phyloP scores from a whole-genome alignment of 2,888 invertebrate genomes.

The Nudaria mundana region DNA sequence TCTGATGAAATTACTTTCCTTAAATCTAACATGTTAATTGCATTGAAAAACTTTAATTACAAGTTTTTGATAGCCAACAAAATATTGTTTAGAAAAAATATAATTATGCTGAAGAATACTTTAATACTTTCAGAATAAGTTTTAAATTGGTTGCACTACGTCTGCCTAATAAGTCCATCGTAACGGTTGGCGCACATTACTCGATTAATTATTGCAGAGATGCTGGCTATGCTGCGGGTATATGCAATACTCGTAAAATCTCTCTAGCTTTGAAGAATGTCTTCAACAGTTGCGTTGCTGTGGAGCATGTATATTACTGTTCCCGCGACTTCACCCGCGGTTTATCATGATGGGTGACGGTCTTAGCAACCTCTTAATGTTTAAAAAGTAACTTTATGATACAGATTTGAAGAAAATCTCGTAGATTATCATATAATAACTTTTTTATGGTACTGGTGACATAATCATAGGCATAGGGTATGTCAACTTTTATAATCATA shows the following conservation, averaged over 20 bases:
- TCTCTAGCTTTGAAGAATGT: constrained; percentile 14
- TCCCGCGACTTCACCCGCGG: no score
- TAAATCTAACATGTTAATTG: constrained; percentile 25
- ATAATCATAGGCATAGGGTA: no score
- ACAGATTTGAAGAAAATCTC: no score
- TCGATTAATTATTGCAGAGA: constrained; percentile 21
- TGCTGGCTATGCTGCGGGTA: constrained; percentile 26
- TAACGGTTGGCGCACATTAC: constrained; percentile 34
- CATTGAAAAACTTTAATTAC: constrained; percentile 25
- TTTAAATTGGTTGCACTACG: constrained; percentile 9
- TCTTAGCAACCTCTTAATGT: no score
- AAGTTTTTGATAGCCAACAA: constrained; percentile 25
- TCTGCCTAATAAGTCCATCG: constrained; percentile 18
- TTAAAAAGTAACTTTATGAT: no score
- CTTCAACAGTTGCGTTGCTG: neutral
- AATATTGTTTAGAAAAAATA: constrained; percentile 21
- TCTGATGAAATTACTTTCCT: constrained; percentile 20
- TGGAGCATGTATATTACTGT: neutral
- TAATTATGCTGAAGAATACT: constrained; percentile 4
- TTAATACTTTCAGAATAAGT: constrained; percentile 4
- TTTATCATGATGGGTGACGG: no score
- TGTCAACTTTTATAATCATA: no score
- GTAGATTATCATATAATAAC: no score
- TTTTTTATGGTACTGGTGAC: no score
- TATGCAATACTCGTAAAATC: constrained; percentile 27